Evolutionary conservation across 2,113 vertebrate genomes (phyloP).

Genomic region (Semicossyphus pulcher): DNA sequence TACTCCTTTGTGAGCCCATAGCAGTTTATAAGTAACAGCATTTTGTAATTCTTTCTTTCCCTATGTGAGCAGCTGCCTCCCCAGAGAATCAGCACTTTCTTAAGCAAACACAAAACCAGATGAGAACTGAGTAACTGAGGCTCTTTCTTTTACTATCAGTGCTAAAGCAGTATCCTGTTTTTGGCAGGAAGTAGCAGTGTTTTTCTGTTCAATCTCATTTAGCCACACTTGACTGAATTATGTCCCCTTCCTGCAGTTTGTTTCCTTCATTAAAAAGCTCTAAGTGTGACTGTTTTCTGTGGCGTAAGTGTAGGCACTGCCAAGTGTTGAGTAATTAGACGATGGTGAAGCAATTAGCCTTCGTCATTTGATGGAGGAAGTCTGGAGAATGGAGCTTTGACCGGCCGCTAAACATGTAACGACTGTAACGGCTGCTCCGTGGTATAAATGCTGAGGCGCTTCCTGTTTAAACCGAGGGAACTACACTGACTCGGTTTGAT

Average conservation of each 20-base stretch:
- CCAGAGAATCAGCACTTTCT: background rate
- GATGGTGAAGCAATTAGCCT: conserved; percentile 73
- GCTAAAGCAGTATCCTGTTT: conserved; percentile 69
- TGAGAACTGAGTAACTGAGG: conserved; percentile 29
- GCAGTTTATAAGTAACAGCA: no score
- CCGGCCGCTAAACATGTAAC: background rate
- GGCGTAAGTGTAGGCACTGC: conserved; percentile 41
- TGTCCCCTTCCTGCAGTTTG: conserved; percentile 66
- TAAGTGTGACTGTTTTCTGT: conserved; percentile 50
- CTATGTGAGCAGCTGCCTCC: background rate
- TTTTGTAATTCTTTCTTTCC: background rate
- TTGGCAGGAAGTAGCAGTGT: conserved; percentile 65
- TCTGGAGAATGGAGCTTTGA: conserved; percentile 41
- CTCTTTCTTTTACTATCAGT: conserved; percentile 42
- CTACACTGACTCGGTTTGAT: no score
- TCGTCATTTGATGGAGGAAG: conserved; percentile 38
- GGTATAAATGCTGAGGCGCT: background rate
- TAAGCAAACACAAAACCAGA: conserved; percentile 22
- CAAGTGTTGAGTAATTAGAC: conserved; percentile 66
- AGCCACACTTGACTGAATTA: conserved; percentile 49
- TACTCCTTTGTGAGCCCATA: background rate
- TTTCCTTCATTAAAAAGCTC: conserved; percentile 68
- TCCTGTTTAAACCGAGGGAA: conserved; percentile 12
- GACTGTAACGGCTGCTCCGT: background rate
- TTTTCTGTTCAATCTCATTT: conserved; percentile 60